These are phyloP conservation scores for Enteromius argenteus DNA, from an alignment of 2,797 vertebrate genomes.

Conservation along the genomic window DNA sequence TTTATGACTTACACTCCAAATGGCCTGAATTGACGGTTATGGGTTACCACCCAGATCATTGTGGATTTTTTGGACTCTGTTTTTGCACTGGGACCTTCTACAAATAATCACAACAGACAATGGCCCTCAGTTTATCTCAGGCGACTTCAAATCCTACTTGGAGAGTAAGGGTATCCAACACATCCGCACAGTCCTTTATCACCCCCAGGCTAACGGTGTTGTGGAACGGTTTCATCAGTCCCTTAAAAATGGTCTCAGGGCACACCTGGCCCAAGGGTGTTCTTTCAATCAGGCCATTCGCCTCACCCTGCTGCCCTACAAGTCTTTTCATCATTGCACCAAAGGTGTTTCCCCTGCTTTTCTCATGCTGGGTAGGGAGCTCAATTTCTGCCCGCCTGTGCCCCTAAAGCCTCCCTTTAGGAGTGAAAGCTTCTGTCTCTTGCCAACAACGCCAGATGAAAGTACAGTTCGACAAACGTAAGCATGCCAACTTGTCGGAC, in stretches of 20 bases:
- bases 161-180: neutral
- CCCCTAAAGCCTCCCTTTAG: neutral
- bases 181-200: constrained; percentile 10
- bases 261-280: constrained; percentile 31
- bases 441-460: neutral
- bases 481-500: neutral
- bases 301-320: constrained; percentile 32
- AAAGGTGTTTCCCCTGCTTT: constrained; percentile 23
- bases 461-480: neutral
- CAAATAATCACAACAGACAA: constrained; percentile 24
- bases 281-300: neutral
- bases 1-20: constrained; percentile 40
- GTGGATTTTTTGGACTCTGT: constrained; percentile 21
- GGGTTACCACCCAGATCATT: neutral
- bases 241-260: constrained; percentile 42
- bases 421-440: neutral
- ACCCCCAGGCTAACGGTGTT: constrained; percentile 27
- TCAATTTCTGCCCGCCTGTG: neutral
- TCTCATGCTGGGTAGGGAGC: constrained; percentile 30
- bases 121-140: neutral
- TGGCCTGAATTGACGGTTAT: constrained; percentile 12
- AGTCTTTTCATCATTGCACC: constrained; percentile 31
- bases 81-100: neutral
- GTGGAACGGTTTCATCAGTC: constrained; percentile 14
- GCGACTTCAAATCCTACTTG: too few species aligned